These are phyloP conservation scores for Luffia ferchaultella DNA, from an alignment of 2,888 invertebrate genomes.

Conservation along the genomic window DNA sequence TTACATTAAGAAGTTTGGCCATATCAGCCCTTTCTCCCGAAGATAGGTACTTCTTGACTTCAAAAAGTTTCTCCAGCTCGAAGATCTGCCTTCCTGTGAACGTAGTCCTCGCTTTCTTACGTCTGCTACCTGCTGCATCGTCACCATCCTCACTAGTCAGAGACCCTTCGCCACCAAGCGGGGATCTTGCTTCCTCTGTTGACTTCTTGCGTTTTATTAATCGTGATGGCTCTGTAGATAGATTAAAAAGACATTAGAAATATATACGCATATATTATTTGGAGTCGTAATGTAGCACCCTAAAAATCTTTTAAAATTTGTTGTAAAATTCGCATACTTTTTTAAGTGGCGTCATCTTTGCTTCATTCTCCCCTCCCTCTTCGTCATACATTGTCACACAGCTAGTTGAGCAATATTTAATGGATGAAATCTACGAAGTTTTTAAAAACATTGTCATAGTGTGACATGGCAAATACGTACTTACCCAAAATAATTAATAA, in stretches of 20 bases:
- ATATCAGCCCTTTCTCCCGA: conserved; percentile 94
- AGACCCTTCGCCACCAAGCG: conserved; percentile 49
- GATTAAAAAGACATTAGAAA: conserved; percentile 2
- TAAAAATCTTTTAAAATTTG: no score
- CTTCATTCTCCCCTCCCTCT: no score
- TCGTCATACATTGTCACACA: no score
- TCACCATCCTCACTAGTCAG: conserved; percentile 58
- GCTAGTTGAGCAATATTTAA: no score
- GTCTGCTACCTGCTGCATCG: conserved; percentile 63
- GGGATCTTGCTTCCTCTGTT: conserved; percentile 48
- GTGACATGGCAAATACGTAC: no score
- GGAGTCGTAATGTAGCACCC: no score
- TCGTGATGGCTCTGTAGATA: conserved; percentile 40
- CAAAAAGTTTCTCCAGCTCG: conserved; percentile 95
- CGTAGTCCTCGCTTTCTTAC: conserved; percentile 91
- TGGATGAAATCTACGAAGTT: no score
- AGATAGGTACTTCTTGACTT: conserved; percentile 94
- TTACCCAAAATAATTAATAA: no score
- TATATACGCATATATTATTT: no score
- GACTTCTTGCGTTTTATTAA: conserved; percentile 54
- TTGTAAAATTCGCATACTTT: no score
- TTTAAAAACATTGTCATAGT: no score
- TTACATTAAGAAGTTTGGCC: conserved; percentile 92
- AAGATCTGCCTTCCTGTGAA: conserved; percentile 97
- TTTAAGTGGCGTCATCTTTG: no score